Base-by-base conservation (phyloP, 2,797 vertebrate species). In the Myioborus melanocephalus region DNA sequence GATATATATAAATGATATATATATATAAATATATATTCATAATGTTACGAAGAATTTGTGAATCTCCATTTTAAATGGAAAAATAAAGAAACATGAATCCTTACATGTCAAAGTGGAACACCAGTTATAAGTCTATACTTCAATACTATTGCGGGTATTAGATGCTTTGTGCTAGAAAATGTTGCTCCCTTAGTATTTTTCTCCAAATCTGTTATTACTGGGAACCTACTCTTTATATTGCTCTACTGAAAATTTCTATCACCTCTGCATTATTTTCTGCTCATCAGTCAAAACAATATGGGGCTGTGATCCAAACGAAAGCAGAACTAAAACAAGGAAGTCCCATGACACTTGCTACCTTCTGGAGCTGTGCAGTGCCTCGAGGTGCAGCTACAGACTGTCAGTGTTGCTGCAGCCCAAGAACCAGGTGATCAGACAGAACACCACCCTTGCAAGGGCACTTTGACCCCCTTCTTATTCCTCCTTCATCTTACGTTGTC, bases 331-430 rank as follows among this genome's bases (percentile, higher is more conserved):
- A 60, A 14, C 52, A 77, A 73, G 50, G 52, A 49, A 93, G 41
- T 12, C 26, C 30, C 71, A 37, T 0, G 30, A 44, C 47, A 53
- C 39, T 28, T 52, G 50, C 60, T 64, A n/a, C 49, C 39, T 59
- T 44, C 19, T 0, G 0, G 37, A 6, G 34, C 41, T 26, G 13
- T 12, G 3, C 0, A 0, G 41, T n/a, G 44, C 64, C 52, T 70
- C 0, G 0, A 83, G 46, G 65, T 41, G 50, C 34, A 61, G 52
- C 44, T 32, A 7, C 0, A 21, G 30, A 11, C 16, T 24, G 47
- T 22, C 57, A 21, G 24, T 21, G 28, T 0, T 5, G 2, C 44
- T 50, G 49, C 0, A 52, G 86, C 44, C 71, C 41, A 59, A 65
- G 35, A 57, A 49, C 17, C 39, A n/a, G 9, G 14, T 77, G 60